Conservation (phyloP, 2,888 invertebrate species). For the Schizotus pectinicornis region DNA sequence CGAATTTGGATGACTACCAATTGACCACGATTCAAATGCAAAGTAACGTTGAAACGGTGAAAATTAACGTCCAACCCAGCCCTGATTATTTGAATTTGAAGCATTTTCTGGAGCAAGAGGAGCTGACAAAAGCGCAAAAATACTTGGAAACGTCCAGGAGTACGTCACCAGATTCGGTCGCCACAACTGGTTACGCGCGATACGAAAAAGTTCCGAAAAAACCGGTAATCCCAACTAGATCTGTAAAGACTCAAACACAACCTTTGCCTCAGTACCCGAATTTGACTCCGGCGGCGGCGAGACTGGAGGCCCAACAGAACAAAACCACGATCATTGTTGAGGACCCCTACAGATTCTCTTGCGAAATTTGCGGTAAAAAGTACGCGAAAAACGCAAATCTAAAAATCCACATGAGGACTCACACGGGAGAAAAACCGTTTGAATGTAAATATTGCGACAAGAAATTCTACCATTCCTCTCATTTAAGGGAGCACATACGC, state of each 20-base stretch:
- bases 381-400: slow-evolving; percentile 47
- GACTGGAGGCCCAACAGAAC: slow-evolving; percentile 26
- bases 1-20: slow-evolving; percentile 26
- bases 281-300: slow-evolving; percentile 29
- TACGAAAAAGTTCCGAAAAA: slow-evolving; percentile 24
- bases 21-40: slow-evolving; percentile 11
- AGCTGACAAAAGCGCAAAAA: background rate
- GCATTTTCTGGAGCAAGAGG: slow-evolving; percentile 18
- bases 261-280: slow-evolving; percentile 29
- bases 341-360: slow-evolving; percentile 34
- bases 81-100: slow-evolving; percentile 14
- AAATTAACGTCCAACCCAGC: background rate
- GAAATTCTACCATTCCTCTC: slow-evolving; percentile 46
- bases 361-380: slow-evolving; percentile 42
- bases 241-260: slow-evolving; percentile 31
- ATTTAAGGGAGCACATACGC: slow-evolving; percentile 45
- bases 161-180: slow-evolving; percentile 25
- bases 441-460: slow-evolving; percentile 48
- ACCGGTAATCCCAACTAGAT: slow-evolving; percentile 13
- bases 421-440: slow-evolving; percentile 37
- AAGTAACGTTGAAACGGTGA: slow-evolving; percentile 1
- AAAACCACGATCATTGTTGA: slow-evolving; percentile 31
- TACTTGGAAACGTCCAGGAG: slow-evolving; percentile 17
- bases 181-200: slow-evolving; percentile 26
- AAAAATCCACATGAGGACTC: slow-evolving; percentile 46